These are phyloP conservation scores for Dasypus novemcinctus DNA, from an alignment of 2,113 vertebrate species.

Conservation along the genomic window DNA sequence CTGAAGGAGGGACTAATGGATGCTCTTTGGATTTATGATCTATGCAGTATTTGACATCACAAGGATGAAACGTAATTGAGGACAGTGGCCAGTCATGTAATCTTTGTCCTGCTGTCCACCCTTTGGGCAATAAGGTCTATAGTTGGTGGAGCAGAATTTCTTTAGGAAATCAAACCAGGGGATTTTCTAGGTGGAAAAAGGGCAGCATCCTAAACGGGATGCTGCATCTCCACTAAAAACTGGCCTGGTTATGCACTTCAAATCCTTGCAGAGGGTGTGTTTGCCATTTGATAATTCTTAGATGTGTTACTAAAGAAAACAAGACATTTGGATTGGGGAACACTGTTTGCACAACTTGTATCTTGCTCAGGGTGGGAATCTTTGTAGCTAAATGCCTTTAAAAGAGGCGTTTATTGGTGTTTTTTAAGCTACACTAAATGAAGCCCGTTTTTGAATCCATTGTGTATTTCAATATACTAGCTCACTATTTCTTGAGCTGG, in stretches of 20 bases:
- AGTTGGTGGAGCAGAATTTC: constrained; percentile 37
- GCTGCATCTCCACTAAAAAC: constrained; percentile 56
- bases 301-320: constrained; percentile 71
- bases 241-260: constrained; percentile 65
- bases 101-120: constrained; percentile 47
- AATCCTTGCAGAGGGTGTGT: constrained; percentile 76
- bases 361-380: constrained; percentile 85
- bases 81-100: constrained; percentile 23
- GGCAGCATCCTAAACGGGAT: constrained; percentile 59
- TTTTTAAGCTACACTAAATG: constrained; percentile 86
- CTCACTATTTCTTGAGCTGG: constrained; percentile 87
- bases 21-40: constrained; percentile 46
- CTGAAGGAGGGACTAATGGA: constrained; percentile 10
- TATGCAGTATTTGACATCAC: constrained; percentile 56
- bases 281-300: constrained; percentile 75
- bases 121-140: constrained; percentile 55
- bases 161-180: constrained; percentile 57
- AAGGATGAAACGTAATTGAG: constrained; percentile 39
- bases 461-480: constrained; percentile 87
- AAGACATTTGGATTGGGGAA: constrained; percentile 64
- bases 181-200: background rate
- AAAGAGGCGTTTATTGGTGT: constrained; percentile 84
- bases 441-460: constrained; percentile 83
- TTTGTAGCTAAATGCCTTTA: constrained; percentile 89
- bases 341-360: constrained; percentile 80